phyloP scores from a whole-genome alignment of 1,140 invertebrate species.

The Paracyclopina nana region DNA sequence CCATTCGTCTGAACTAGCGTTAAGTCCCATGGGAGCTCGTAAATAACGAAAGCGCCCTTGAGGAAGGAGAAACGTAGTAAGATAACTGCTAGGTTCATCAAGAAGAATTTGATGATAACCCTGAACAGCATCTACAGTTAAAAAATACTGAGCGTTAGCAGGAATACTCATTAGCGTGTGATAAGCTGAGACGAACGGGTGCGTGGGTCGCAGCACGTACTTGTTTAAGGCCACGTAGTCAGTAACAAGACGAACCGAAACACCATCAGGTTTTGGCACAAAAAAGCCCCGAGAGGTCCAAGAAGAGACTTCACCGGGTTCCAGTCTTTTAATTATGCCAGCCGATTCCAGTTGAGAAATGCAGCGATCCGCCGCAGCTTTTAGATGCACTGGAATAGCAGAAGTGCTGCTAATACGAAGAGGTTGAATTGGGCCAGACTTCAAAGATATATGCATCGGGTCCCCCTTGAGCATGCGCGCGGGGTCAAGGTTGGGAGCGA shows the following conservation, averaged over 20 bases:
- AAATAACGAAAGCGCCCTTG: neutral
- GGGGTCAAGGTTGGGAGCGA: too few species aligned
- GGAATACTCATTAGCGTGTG: neutral
- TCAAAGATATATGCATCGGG: too few species aligned
- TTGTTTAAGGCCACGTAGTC: slow-evolving; percentile 5
- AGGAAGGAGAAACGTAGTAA: neutral
- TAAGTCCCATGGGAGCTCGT: slow-evolving; percentile 6
- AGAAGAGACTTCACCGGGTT: too few species aligned
- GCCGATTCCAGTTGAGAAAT: too few species aligned
- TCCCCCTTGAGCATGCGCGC: too few species aligned
- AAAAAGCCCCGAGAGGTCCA: too few species aligned
- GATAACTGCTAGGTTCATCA: neutral
- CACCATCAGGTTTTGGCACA: slow-evolving; percentile 1
- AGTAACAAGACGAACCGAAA: neutral
- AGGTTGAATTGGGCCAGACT: too few species aligned
- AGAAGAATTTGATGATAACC: slow-evolving; percentile 2
- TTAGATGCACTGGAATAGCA: too few species aligned
- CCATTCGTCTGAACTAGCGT: neutral
- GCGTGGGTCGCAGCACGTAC: neutral
- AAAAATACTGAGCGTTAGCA: neutral
- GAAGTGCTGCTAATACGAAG: too few species aligned
- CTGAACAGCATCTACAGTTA: neutral
- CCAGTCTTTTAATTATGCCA: too few species aligned
- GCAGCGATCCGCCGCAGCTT: too few species aligned
- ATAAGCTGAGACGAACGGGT: neutral